Percentiles rank a stretch among this genome's conserved stretches.
Evolutionary conservation across 2,113 vertebrate genomes (phyloP).

Genomic region (Phrynosoma blainvillii): DNA sequence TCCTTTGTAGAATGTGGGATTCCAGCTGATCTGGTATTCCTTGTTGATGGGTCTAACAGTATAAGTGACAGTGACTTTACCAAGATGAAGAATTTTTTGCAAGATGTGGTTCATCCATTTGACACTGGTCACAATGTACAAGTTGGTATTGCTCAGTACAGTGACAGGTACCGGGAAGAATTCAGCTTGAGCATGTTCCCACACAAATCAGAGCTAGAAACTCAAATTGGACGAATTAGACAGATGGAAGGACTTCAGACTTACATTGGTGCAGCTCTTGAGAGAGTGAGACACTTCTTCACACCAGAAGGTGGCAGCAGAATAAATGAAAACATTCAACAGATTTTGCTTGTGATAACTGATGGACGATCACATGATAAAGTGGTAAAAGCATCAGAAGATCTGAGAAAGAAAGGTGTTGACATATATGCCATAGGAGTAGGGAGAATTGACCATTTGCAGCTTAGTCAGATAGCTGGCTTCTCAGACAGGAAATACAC

Average conservation of each 20-base stretch:
- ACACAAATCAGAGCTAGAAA: slow-evolving; percentile 24
- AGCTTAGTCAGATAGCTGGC: slow-evolving; percentile 71
- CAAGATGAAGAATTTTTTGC: slow-evolving; percentile 68
- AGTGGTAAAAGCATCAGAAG: slow-evolving; percentile 55
- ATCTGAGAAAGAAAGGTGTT: slow-evolving; percentile 62
- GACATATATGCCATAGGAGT: slow-evolving; percentile 69
- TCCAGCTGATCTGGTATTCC: slow-evolving; percentile 71
- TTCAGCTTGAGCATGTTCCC: slow-evolving; percentile 43
- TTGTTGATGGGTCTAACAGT: slow-evolving; percentile 75
- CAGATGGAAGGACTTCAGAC: slow-evolving; percentile 60
- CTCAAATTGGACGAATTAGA: slow-evolving; percentile 55
- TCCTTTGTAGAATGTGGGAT: slow-evolving; percentile 62
- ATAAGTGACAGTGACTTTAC: slow-evolving; percentile 62
- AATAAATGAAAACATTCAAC: slow-evolving; percentile 54
- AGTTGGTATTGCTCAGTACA: slow-evolving; percentile 69
- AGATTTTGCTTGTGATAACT: slow-evolving; percentile 70
- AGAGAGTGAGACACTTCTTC: slow-evolving; percentile 50
- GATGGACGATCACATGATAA: slow-evolving; percentile 65
- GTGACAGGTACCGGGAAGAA: slow-evolving; percentile 43
- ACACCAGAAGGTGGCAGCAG: slow-evolving; percentile 53
- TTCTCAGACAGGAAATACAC: slow-evolving; percentile 54
- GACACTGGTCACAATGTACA: slow-evolving; percentile 52
- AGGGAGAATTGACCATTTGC: slow-evolving; percentile 51
- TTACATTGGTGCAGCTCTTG: slow-evolving; percentile 57
- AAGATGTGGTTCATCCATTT: slow-evolving; percentile 56